Conservation (phyloP, 2,113 vertebrate genomes). For the Euleptes europaea region DNA sequence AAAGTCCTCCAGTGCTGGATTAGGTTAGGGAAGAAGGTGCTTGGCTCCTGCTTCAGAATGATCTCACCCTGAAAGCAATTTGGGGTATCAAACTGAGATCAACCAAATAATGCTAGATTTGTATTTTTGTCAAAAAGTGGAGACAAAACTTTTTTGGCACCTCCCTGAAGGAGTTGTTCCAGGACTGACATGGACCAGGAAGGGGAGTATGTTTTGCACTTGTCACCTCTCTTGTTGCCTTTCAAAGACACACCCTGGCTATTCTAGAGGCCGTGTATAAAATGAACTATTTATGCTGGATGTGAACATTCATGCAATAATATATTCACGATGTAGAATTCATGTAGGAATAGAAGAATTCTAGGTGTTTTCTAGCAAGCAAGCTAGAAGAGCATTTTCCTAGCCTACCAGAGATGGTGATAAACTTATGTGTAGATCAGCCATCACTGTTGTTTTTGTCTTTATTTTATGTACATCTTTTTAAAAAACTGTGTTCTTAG, state of each 20-base stretch:
- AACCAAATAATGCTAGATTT: slow-evolving; percentile 34
- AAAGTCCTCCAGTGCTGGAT: slow-evolving; percentile 19
- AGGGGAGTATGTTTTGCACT: neutral
- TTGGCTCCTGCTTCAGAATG: neutral
- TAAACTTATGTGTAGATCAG: too few species aligned
- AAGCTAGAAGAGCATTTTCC: neutral
- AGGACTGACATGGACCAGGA: neutral
- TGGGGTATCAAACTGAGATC: neutral
- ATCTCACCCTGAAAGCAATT: slow-evolving; percentile 4
- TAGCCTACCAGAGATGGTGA: neutral
- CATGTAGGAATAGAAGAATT: neutral
- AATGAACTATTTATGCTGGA: neutral
- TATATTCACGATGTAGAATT: rapidly evolving
- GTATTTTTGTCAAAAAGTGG: neutral
- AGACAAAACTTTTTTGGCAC: slow-evolving; percentile 42
- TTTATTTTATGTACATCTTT: too few species aligned
- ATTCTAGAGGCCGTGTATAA: neutral
- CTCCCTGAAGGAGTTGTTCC: neutral
- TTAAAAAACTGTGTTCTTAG: too few species aligned
- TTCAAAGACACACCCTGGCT: neutral
- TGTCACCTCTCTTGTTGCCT: neutral
- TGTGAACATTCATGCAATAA: neutral
- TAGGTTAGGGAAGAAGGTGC: slow-evolving; percentile 24
- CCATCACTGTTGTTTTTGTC: too few species aligned
- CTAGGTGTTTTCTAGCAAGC: neutral